Percentiles rank a stretch among this genome's conserved stretches.
Evolutionary conservation across 2,113 vertebrate genomes (phyloP).

Genomic region (Nanorana parkeri): DNA sequence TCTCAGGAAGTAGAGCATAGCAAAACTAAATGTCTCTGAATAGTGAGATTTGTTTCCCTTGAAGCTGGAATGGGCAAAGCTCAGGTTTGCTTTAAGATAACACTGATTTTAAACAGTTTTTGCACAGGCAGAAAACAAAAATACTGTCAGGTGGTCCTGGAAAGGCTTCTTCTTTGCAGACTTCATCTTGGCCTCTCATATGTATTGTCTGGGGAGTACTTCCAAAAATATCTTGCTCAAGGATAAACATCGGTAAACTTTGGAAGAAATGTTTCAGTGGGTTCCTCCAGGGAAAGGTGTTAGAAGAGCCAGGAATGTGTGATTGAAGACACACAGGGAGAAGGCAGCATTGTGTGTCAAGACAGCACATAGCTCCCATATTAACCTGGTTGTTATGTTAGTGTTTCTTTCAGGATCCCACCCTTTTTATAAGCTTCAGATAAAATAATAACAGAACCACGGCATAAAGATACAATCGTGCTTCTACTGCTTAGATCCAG

Average conservation of each 20-base stretch:
- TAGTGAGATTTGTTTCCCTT: too few species aligned
- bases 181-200: conserved; percentile 8
- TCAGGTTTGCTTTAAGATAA: too few species aligned
- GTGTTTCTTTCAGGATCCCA: neutral
- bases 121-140: too few species aligned
- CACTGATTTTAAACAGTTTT: too few species aligned
- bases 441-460: neutral
- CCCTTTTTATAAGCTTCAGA: neutral
- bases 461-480: neutral
- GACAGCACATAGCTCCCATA: neutral
- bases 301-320: conserved; percentile 4
- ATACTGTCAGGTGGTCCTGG: too few species aligned
- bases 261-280: conserved; percentile 29
- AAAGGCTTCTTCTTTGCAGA: conserved; percentile 3
- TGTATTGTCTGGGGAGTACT: conserved; percentile 33
- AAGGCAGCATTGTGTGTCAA: neutral
- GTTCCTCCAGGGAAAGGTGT: conserved; percentile 37
- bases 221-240: conserved; percentile 48
- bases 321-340: conserved; percentile 38
- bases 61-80: too few species aligned
- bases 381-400: conserved; percentile 17
- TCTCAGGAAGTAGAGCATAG: too few species aligned
- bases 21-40: too few species aligned
- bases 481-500: neutral
- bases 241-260: conserved; percentile 28